Evolutionary conservation across 1,140 invertebrate species (phyloP), one percentile per base, ranked within the genome.

Genomic region (Halesus radiatus): DNA sequence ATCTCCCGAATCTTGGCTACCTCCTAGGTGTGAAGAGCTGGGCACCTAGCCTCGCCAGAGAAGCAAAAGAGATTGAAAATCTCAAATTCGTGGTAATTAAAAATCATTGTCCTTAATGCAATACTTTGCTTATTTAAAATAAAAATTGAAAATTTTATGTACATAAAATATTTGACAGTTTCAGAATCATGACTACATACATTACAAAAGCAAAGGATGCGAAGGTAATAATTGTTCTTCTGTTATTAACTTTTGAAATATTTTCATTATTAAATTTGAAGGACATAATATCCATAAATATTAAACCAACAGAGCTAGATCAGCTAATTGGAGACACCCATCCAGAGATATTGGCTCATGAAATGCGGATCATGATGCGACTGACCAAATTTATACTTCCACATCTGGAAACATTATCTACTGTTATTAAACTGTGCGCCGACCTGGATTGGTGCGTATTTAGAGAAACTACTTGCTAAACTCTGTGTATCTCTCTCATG

Each of bases 1-100:
- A 96, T 87, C 90, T 96, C 82, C 95, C 95, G 6, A 93, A 96
- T 88, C 90, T 97, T 79, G 95, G 95, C 0, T 96, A 95, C 88
- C 87, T 96, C 52, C 86, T 97, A 3, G 93, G 92, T 1, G 91
- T 97, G 4, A 92, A 92, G 45, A 87, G 91, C 68, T 93, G 93
- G 91, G 89, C 89, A 52, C 86, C 89, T 1, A 87, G 90, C 78
- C 89, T 90, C 76, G 87, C 85, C 37, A 86, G 84, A 60, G 88
- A 92, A 23, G 88, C 93, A 37, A 86, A 88, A 45, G 84, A 92
- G 66, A 87, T 95, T 70, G 91, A 92, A 16, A 90, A 92, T 80
- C 90, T 95, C 79, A 92, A 94, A 81, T 95, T 94, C 85, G 93
- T 93, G 91, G 93, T 94, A 54, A 54, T 22, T 64, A 13, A 29